Base-by-base conservation (phyloP, 2,113 vertebrate genomes). In the Carollia perspicillata region DNA sequence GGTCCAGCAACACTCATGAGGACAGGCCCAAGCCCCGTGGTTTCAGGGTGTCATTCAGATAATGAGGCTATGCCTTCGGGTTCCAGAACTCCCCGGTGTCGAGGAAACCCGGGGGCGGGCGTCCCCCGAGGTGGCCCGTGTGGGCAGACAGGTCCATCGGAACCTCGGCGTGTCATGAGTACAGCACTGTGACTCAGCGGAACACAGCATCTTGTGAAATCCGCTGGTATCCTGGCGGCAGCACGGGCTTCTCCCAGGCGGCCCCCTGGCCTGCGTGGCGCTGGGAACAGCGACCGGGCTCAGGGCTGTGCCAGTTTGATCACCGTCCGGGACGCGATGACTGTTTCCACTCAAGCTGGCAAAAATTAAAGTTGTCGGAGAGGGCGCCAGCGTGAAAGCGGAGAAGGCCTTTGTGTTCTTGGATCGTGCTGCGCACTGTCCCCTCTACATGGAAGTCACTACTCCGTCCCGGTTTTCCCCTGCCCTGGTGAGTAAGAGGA, bases 281-380 rank as follows among this genome's bases (percentile, higher is more conserved):
- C 42, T 92, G 53, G 95, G 22, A 95, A 9, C 63, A 63, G 77
- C 12, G 35, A 63, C 66, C 28, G 55, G 58, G 55, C 20, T 12
- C 65, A 84, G 85, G 65, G 78, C 26, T 79, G 26, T 66, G 12
- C 40, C 81, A 53, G 20, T 79, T 63, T 92, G 75, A 65, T 47
- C 1, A 94, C 14, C 28, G 18, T 68, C 42, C 37, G 51, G 47
- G 71, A 84, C 22, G 85, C 37, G 14, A 23, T 94, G 66, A 86
- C 40, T 3, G 9, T 72, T 58, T 97, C 94, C 77, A 51, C n/a
- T 97, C 66, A 78, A 96, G 75, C 71, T 93, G 92, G 80, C 18
- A 90, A 72, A 97, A 94, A 95, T 92, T 88, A 94, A 96, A 97
- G 81, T 90, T 75, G 26, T 49, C 97, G 74, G 74, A 77, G 72